Conservation (phyloP, 2,797 vertebrate genomes). For the Neosalanx taihuensis region DNA sequence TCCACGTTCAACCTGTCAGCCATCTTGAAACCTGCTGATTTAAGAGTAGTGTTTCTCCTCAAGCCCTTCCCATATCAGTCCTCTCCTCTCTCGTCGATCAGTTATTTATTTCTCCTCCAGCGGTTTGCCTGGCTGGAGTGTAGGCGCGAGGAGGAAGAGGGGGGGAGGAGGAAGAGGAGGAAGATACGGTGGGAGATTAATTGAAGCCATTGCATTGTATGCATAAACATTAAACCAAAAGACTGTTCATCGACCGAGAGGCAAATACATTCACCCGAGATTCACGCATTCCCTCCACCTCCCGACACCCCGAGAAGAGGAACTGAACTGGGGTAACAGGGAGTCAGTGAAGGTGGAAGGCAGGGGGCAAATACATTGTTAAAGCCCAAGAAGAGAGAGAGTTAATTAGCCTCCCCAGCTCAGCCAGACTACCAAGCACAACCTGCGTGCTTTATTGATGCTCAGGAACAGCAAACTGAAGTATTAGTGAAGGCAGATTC, state of each 20-base stretch:
- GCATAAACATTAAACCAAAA: constrained; percentile 46
- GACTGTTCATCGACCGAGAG: constrained; percentile 48
- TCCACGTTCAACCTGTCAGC: constrained; percentile 41
- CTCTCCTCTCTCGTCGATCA: constrained; percentile 12
- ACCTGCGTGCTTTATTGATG: neutral
- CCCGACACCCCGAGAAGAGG: constrained; percentile 14
- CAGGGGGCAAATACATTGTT: constrained; percentile 19
- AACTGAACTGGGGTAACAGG: constrained; percentile 21
- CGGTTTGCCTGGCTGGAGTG: neutral
- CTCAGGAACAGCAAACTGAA: constrained; percentile 11
- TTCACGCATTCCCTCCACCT: constrained; percentile 4
- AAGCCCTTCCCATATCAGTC: neutral
- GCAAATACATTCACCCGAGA: too few relatives aligned
- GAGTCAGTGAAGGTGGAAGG: constrained; percentile 11
- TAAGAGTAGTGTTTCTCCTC: constrained; percentile 34
- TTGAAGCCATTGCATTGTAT: constrained; percentile 48
- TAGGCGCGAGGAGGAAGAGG: constrained; percentile 26
- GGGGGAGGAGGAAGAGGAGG: constrained; percentile 31
- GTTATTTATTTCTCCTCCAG: constrained; percentile 17
- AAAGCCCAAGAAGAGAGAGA: constrained; percentile 33
- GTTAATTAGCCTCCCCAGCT: constrained; percentile 42
- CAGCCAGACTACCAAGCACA: constrained; percentile 2
- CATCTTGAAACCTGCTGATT: constrained; percentile 39
- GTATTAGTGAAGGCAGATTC: constrained; percentile 6
- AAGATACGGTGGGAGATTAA: constrained; percentile 31